These are phyloP conservation scores for Channa maculata DNA, from an alignment of 2,113 vertebrate species.

Conservation along the genomic window DNA sequence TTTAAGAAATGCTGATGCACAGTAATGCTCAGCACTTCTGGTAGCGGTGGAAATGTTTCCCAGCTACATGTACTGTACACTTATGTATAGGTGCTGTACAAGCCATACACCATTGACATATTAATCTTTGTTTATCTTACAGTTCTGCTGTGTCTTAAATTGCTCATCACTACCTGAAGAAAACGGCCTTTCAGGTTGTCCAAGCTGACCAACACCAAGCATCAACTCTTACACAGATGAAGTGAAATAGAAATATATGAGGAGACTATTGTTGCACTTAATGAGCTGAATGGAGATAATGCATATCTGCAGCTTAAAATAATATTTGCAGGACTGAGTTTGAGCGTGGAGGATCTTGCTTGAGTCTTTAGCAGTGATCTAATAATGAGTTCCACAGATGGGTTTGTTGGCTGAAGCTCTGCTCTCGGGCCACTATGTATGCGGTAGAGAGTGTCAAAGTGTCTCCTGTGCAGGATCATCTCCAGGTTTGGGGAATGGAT, in stretches of 20 bases:
- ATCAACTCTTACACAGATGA: neutral
- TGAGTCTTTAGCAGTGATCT: conserved; percentile 74
- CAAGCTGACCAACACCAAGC: neutral
- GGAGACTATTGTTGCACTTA: neutral
- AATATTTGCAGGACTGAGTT: conserved; percentile 38
- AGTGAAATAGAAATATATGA: neutral
- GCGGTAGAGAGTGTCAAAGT: conserved; percentile 81
- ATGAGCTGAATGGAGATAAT: conserved; percentile 4
- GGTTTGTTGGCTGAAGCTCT: conserved; percentile 77
- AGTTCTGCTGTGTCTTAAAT: neutral
- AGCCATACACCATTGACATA: conserved; percentile 26
- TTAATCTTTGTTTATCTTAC: conserved; percentile 9
- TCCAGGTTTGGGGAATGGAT: conserved; percentile 80
- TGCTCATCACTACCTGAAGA: conserved; percentile 1
- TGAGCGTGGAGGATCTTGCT: conserved; percentile 62
- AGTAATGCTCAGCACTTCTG: conserved; percentile 58
- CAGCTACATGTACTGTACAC: conserved; percentile 10
- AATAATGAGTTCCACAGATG: conserved; percentile 83
- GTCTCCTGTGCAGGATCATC: conserved; percentile 81
- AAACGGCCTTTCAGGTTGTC: neutral
- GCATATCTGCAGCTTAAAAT: conserved; percentile 10
- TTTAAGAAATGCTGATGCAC: conserved; percentile 76
- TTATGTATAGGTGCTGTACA: neutral
- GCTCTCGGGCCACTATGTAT: conserved; percentile 71
- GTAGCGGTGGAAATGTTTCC: conserved; percentile 35